A percentile compares a stretch with the other conserved stretches of the same genome.
phyloP scores from a whole-genome alignment of 1,140 invertebrate species.

The Pectinophora gossypiella region DNA sequence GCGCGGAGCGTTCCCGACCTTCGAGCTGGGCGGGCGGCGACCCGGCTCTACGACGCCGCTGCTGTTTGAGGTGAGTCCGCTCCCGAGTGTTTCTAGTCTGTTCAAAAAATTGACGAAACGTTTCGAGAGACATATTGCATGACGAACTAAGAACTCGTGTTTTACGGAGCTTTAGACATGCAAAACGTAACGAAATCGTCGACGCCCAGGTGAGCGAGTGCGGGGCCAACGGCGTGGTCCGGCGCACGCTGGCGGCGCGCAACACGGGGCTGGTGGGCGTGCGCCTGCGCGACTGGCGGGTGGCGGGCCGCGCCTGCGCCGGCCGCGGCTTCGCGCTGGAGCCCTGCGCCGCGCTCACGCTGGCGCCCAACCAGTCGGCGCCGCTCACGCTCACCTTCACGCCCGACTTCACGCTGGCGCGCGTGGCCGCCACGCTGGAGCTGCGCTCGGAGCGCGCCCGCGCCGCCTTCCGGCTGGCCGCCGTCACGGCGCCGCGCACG shows the following conservation, averaged over 20 bases:
- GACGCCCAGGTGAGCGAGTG: constrained; percentile 84
- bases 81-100: no score
- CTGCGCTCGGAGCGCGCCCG: constrained; percentile 71
- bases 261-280: constrained; percentile 92
- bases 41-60: constrained; percentile 85
- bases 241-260: constrained; percentile 89
- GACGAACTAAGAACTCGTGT: no score
- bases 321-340: constrained; percentile 92
- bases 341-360: constrained; percentile 88
- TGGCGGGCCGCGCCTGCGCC: constrained; percentile 86
- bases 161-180: no score
- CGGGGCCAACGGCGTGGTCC: constrained; percentile 76
- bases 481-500: constrained; percentile 83
- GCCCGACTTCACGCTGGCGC: constrained; percentile 93
- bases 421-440: constrained; percentile 78
- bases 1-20: constrained; percentile 88
- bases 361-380: constrained; percentile 76
- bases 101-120: no score
- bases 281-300: constrained; percentile 84
- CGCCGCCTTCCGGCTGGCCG: constrained; percentile 82
- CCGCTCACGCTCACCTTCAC: constrained; percentile 94
- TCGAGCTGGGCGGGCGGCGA: constrained; percentile 93
- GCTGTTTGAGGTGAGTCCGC: constrained; percentile 89
- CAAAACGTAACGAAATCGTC: no score
- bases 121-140: no score